Conservation (phyloP, 2,797 vertebrate species). For the Labroides dimidiatus region DNA sequence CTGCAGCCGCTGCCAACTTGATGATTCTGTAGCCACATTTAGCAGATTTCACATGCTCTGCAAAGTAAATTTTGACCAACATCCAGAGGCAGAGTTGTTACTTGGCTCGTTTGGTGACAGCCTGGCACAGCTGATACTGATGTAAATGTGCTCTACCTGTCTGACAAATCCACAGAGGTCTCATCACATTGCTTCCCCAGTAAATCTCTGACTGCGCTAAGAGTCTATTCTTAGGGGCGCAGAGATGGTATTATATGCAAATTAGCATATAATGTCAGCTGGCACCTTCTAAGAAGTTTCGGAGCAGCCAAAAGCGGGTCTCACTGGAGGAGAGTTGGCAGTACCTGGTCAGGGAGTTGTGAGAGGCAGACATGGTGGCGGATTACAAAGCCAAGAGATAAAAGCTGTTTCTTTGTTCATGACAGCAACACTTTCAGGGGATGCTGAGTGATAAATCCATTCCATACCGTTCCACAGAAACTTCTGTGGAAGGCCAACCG, state of each 20-base stretch:
- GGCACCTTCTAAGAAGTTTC: conserved; percentile 18
- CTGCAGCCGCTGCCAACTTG: conserved; percentile 17
- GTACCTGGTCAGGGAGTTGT: conserved; percentile 34
- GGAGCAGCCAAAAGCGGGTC: conserved; percentile 28
- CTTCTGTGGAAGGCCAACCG: conserved; percentile 25
- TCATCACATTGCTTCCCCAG: conserved; percentile 7
- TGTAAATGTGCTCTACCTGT: conserved; percentile 17
- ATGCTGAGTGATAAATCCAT: conserved; percentile 41
- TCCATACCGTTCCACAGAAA: conserved; percentile 37
- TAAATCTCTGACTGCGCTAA: conserved; percentile 5
- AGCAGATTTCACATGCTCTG: conserved; percentile 28
- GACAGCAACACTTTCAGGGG: conserved; percentile 39
- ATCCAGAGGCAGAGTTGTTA: conserved; percentile 27
- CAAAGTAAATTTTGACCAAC: neutral
- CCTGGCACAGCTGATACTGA: conserved; percentile 13
- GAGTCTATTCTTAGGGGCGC: conserved; percentile 21
- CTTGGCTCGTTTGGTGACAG: conserved; percentile 34
- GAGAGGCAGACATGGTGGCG: conserved; percentile 14
- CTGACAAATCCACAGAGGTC: conserved; percentile 18
- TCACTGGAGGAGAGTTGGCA: conserved; percentile 38
- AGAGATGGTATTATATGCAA: conserved; percentile 45
- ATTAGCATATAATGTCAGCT: conserved; percentile 52
- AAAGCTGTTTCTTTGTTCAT: conserved; percentile 47
- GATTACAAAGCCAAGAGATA: conserved; percentile 48
- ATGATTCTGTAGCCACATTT: conserved; percentile 35